A percentile compares a stretch with the other conserved stretches of the same genome.
Evolutionary conservation across 1,140 invertebrate genomes (phyloP).

Genomic region (Anadara kagoshimensis): DNA sequence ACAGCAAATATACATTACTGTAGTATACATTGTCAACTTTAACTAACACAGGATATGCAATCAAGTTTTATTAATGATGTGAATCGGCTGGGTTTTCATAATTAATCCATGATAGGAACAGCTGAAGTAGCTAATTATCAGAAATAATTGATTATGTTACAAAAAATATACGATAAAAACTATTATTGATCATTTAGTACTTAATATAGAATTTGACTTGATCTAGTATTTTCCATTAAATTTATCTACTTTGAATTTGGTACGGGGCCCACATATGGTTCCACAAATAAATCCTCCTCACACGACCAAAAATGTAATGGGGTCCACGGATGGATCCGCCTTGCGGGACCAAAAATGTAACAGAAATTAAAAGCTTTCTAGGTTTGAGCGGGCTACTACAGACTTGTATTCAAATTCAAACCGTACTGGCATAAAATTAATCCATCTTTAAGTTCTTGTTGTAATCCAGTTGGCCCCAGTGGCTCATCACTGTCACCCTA

Average conservation of each 20-base stretch:
- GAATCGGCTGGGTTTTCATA: neutral
- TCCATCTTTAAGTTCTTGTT: slow-evolving; percentile 84
- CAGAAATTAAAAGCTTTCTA: no score
- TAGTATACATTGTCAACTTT: neutral
- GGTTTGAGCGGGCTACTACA: no score
- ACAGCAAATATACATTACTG: neutral
- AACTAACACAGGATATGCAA: neutral
- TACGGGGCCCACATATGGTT: no score
- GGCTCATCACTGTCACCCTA: slow-evolving; percentile 42
- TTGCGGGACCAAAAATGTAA: no score
- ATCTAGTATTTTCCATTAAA: no score
- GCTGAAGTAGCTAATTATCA: neutral
- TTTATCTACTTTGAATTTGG: no score
- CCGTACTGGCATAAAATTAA: slow-evolving; percentile 84
- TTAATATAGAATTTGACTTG: no score
- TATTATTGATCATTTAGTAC: no score
- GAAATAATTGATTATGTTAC: neutral
- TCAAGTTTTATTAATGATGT: neutral
- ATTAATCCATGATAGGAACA: neutral
- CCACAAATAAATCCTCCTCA: no score
- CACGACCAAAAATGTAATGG: no score
- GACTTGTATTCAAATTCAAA: neutral
- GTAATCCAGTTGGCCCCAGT: slow-evolving; percentile 48
- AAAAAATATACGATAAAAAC: neutral
- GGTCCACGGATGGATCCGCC: no score